phyloP scores from a whole-genome alignment of 2,888 invertebrate species.

The Lampropteryx suffumata region DNA sequence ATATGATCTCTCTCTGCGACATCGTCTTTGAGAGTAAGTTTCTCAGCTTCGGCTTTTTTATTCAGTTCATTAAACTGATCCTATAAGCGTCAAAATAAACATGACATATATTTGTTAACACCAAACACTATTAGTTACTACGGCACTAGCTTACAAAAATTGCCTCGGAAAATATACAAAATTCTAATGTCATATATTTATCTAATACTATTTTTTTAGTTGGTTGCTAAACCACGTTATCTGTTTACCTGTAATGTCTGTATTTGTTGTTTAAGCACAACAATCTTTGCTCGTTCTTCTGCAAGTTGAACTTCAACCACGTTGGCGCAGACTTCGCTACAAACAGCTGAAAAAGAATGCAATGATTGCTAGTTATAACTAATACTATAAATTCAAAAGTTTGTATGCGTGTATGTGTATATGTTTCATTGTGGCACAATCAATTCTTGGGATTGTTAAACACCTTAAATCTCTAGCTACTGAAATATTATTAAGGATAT shows the following conservation, averaged over 20 bases:
- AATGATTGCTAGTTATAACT: not conserved
- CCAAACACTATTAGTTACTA: too few species aligned
- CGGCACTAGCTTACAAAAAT: not conserved
- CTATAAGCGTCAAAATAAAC: conserved; percentile 38
- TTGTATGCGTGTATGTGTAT: too few species aligned
- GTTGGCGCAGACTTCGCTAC: conserved; percentile 70
- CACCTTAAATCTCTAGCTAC: too few species aligned
- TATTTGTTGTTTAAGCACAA: conserved; percentile 60
- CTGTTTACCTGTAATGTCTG: conserved; percentile 58
- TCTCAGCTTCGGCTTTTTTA: conserved; percentile 51
- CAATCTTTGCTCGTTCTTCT: conserved; percentile 69
- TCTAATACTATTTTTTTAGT: too few species aligned
- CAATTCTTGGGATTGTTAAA: too few species aligned
- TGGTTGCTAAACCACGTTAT: not conserved
- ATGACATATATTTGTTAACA: too few species aligned
- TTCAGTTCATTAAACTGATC: conserved; percentile 51
- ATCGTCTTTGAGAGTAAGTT: conserved; percentile 41
- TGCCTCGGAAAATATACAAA: too few species aligned
- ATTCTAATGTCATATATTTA: too few species aligned
- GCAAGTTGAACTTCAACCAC: conserved; percentile 72
- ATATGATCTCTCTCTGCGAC: conserved; percentile 59
- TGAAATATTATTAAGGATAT: too few species aligned
- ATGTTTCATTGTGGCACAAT: too few species aligned
- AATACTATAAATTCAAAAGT: too few species aligned
- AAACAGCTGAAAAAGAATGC: conserved; percentile 52